Evolutionary conservation across 2,888 invertebrate genomes (phyloP), one percentile per base, ranked within the genome.

Genomic region (Drosophila colorata): DNA sequence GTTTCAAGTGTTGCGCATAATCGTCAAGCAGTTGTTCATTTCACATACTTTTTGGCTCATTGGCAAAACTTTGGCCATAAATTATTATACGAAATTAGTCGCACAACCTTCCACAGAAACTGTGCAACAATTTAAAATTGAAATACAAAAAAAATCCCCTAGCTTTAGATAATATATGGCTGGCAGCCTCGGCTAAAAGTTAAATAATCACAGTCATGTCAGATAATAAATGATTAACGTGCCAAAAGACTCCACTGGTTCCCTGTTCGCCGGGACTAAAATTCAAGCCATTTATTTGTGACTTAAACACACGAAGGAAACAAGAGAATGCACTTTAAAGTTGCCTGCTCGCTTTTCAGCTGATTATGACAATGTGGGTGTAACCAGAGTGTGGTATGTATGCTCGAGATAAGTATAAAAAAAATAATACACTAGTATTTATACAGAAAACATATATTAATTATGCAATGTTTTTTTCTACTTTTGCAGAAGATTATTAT

Each of bases 201-300:
- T 83, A 87, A 88, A 85, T 85, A 80, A 86, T 86, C 89, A 85
- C 85, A 77, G 74, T 61, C 85, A 76, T 76, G 87, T 87, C 89
- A 80, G 87, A 87, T 86, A 89, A 89, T 77, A 89, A 87, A 89
- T 87, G 85, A 87, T 87, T 78, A 85, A 88, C 79, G 87, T 71
- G 35, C 67, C 65, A 66, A 41, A 53, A 33, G 33, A 31, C 20
- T 41, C 7, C 41, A 7, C 20, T 20, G 41, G 1, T 20, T 20
- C 31, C 16, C 18, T 18, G 8, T 33, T 41, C 28, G 20, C 38
- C 66, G 55, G 57, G 58, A 74, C 71, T 82, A 13, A 33, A 33
- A 11, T 75, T 9, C 55, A 7, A 68, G 56, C 69, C 80, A 77
- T 88, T 88, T 82, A 57, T 77, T 68, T 68, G 37, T 40, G 41